These are phyloP conservation scores for Corythaeola cristata DNA, from an alignment of 2,113 vertebrate genomes.

Conservation along the genomic window DNA sequence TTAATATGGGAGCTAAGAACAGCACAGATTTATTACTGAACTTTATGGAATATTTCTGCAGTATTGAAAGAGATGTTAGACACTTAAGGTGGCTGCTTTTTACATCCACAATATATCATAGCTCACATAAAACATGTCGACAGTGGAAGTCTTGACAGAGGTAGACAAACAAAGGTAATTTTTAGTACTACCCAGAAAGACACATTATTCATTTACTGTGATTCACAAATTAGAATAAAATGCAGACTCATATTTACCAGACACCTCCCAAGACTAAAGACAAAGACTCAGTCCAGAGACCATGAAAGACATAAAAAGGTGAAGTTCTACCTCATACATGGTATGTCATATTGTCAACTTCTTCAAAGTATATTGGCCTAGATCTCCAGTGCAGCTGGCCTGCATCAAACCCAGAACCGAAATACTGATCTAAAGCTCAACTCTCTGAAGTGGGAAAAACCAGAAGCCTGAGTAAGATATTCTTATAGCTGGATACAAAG, in stretches of 20 bases:
- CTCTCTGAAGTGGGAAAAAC: not conserved
- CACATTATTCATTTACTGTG: not conserved
- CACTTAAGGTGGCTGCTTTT: not conserved
- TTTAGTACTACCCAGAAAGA: not conserved
- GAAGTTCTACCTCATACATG: not conserved
- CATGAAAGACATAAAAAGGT: not conserved
- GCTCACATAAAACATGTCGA: not conserved
- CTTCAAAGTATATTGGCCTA: not conserved
- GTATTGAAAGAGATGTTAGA: not conserved
- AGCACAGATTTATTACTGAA: not conserved
- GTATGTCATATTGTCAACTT: not conserved
- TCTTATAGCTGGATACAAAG: not conserved
- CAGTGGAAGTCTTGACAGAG: not conserved
- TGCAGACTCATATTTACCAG: not conserved
- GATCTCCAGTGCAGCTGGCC: not conserved
- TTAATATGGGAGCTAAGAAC: not conserved
- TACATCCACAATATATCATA: not conserved
- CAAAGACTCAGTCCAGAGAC: not conserved
- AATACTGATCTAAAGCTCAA: not conserved
- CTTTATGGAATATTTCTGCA: not conserved
- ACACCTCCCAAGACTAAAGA: not conserved
- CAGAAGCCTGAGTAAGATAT: not conserved
- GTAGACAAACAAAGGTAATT: not conserved
- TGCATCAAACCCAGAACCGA: not conserved
- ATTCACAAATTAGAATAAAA: slow-evolving; percentile 38